These are phyloP conservation scores for Furcula furcula DNA, from an alignment of 2,888 invertebrate genomes.

Conservation along the genomic window DNA sequence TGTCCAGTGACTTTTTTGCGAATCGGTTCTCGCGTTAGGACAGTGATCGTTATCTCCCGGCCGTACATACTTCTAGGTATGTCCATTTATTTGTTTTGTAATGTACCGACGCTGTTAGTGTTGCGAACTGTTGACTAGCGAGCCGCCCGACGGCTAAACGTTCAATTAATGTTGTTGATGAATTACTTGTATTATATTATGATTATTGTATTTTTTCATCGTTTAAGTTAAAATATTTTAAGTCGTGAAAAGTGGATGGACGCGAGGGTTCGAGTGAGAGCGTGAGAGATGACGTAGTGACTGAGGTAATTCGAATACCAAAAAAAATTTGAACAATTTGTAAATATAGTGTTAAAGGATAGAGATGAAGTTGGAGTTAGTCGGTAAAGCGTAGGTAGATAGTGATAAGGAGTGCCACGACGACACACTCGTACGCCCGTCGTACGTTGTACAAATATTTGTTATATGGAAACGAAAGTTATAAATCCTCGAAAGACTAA, in stretches of 20 bases:
- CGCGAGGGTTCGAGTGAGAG: constrained; percentile 54
- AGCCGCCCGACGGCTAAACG: constrained; percentile 46
- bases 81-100: constrained; percentile 76
- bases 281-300: constrained; percentile 67
- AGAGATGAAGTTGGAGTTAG: constrained; percentile 69
- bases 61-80: constrained; percentile 76
- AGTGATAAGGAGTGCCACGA: constrained; percentile 76
- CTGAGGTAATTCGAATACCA: constrained; percentile 79
- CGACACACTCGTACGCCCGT: constrained; percentile 69
- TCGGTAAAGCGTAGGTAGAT: constrained; percentile 69
- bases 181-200: constrained; percentile 76
- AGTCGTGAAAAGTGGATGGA: constrained; percentile 68
- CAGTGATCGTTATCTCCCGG: constrained; percentile 70
- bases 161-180: constrained; percentile 76
- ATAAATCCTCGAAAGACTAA: constrained; percentile 77
- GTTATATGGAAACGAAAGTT: constrained; percentile 77
- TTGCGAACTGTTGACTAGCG: constrained; percentile 64
- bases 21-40: constrained; percentile 56
- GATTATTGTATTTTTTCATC: constrained; percentile 78
- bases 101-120: constrained; percentile 66
- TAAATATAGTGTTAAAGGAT: constrained; percentile 77
- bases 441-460: constrained; percentile 81
- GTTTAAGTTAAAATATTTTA: constrained; percentile 75
- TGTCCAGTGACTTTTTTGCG: constrained; percentile 64
- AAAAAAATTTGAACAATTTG: constrained; percentile 80